Evolutionary conservation across 2,888 invertebrate species (phyloP).

Genomic region (Mechanitis mazaeus): DNA sequence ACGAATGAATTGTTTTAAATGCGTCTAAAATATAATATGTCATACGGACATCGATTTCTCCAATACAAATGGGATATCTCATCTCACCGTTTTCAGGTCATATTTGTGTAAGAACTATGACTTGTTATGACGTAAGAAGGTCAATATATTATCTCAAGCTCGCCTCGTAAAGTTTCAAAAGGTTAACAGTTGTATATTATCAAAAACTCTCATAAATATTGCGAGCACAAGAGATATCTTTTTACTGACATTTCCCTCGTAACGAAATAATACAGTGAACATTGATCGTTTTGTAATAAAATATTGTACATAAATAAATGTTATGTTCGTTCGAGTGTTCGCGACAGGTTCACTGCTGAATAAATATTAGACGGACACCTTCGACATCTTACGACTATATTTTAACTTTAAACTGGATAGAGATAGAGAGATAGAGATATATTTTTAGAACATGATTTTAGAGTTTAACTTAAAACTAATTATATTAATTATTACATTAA

Average conservation of each 20-base stretch:
- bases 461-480: too few relatives aligned
- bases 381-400: neutral
- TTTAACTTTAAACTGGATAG: neutral
- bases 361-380: neutral
- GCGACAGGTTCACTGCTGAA: neutral
- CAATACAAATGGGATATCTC: slow-evolving; percentile 18
- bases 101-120: slow-evolving; percentile 26
- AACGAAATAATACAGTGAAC: slow-evolving; percentile 18
- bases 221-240: slow-evolving; percentile 28
- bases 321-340: neutral
- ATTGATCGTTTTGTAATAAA: slow-evolving; percentile 26
- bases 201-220: slow-evolving; percentile 34
- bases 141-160: slow-evolving; percentile 45
- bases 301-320: slow-evolving; percentile 1
- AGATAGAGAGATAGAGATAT: too few relatives aligned
- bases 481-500: too few relatives aligned
- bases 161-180: slow-evolving; percentile 41
- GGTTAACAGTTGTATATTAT: slow-evolving; percentile 44
- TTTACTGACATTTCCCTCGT: slow-evolving; percentile 30
- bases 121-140: slow-evolving; percentile 33
- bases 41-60: slow-evolving; percentile 9
- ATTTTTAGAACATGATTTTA: too few relatives aligned
- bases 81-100: slow-evolving; percentile 24
- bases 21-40: neutral
- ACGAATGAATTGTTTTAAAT: too few relatives aligned